Base-by-base conservation (phyloP, 2,113 vertebrate species). In the Petrocephalus microphthalmus region DNA sequence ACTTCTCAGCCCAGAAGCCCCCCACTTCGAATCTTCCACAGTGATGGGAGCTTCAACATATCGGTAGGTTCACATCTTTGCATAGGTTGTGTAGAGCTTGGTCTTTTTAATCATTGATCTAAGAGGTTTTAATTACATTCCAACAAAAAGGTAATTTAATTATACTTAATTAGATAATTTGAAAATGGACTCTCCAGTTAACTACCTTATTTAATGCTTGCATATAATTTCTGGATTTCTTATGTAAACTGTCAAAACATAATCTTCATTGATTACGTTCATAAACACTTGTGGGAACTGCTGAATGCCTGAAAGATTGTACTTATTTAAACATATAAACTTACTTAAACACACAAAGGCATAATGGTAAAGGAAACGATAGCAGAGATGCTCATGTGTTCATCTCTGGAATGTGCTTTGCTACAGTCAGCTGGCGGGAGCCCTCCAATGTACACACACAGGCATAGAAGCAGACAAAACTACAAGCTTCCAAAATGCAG, bases 81-180 rank as follows among this genome's bases (percentile, higher is more conserved):
- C 52, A 54, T 49, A 86, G 22, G 17, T 33, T 56, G 7, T 42
- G 17, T 19, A 54, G 29, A 78, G 71, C 19, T 42, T 67, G 25
- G 60, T 67, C 60, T 42, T 78, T 78, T 78, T 78, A 37, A 78
- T 33, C 71, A 78, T 37, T 42, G 33, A 78, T 78, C 15, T 78
- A 19, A 78, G 71, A 78, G 33, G 71, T 17, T 78, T 29, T 42
- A 78, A 78, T 78, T 78, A 78, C 19, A 29, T 8, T 78, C 15
- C 71, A 78, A 17, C 71, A 29, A 42, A 78, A 78, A 29, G 29
- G 25, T 33, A 78, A 78, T 78, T 78, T 78, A 78, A 78, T 78
- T 78, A 78, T 78, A 78, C 33, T 42, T 78, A 17, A 78, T 78
- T 78, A 78, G 71, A 78, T 78, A 78, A 78, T 78, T 78, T 15